Percentiles rank a stretch among this genome's conserved stretches.
Conservation (phyloP, 2,113 vertebrate genomes). For the Phocoena phocoena region DNA sequence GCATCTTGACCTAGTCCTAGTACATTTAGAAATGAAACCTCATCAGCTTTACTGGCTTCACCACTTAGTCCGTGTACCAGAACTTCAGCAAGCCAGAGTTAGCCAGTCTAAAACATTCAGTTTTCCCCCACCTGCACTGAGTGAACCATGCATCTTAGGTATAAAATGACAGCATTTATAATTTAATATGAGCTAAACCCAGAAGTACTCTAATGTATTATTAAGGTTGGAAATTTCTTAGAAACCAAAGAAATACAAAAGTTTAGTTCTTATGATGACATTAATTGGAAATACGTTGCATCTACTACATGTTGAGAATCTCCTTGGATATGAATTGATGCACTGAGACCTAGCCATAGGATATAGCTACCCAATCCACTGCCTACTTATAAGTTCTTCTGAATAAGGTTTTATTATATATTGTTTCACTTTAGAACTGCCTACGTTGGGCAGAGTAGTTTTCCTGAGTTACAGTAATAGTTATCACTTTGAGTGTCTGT, state of each 20-base stretch:
- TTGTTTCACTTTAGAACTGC: neutral
- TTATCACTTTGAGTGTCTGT: neutral
- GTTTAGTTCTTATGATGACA: neutral
- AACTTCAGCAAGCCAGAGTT: neutral
- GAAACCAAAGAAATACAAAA: conserved; percentile 53
- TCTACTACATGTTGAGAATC: neutral
- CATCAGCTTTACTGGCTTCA: neutral
- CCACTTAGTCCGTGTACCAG: neutral
- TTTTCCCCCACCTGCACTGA: neutral
- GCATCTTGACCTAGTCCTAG: neutral
- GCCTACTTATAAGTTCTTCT: neutral
- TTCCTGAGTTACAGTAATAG: neutral
- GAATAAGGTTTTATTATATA: neutral
- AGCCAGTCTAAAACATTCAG: neutral
- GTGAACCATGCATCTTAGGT: neutral
- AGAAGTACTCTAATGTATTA: conserved; percentile 60
- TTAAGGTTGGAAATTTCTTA: conserved; percentile 59
- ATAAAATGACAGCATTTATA: conserved; percentile 59
- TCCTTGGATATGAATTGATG: neutral
- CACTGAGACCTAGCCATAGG: neutral
- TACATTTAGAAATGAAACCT: neutral
- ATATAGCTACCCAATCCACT: neutral
- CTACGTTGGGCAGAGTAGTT: neutral
- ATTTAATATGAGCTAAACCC: conserved; percentile 59
- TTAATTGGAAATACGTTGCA: neutral